Base-by-base conservation (phyloP, 2,797 vertebrate species). In the Sebastes jordani region DNA sequence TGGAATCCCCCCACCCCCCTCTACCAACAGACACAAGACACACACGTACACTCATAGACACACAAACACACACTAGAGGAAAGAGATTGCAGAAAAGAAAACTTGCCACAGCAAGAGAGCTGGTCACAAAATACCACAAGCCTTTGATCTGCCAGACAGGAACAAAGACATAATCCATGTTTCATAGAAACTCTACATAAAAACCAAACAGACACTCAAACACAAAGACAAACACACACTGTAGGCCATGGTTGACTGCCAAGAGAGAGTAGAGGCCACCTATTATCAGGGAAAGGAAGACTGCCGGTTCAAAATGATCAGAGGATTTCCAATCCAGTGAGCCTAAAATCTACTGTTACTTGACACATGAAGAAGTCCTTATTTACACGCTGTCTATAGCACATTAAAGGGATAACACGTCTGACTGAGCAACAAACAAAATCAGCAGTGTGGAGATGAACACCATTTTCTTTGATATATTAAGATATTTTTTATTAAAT, bases 91-190 rank as follows among this genome's bases (percentile, higher is more conserved):
- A 79, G 74, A 66, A 82, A 84, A 78, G 56, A 86, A 81, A 88
- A 86, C 81, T 20, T n/a, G 64, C 71, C 74, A 80, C 83, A 85
- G 83, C 52, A 71, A 69, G 61, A 85, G 77, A 85, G 58, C 71
- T 68, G 63, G 62, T 76, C 29, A 58, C 72, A 74, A 75, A 84
- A 76, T 74, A 63, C 67, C 71, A 66, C 78, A 56, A 61, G 54
- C 10, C 78, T 89, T 89, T 89, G 76, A 91, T 90, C 67, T 73
- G 30, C 56, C 36, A 81, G 83, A 88, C 82, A 72, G 63, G 65
- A 84, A 91, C 81, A 86, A 87, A 91, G 84, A 84, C 78, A 72
- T 85, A 86, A 90, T 88, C 78, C 81, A 85, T 83, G 85, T 91
- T 91, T 91, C 78, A 85, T 72, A 65, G 69, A 76, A 73, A 76